Evolutionary conservation across 2,797 vertebrate genomes (phyloP).

Genomic region (Spinibarbus caldwelli): DNA sequence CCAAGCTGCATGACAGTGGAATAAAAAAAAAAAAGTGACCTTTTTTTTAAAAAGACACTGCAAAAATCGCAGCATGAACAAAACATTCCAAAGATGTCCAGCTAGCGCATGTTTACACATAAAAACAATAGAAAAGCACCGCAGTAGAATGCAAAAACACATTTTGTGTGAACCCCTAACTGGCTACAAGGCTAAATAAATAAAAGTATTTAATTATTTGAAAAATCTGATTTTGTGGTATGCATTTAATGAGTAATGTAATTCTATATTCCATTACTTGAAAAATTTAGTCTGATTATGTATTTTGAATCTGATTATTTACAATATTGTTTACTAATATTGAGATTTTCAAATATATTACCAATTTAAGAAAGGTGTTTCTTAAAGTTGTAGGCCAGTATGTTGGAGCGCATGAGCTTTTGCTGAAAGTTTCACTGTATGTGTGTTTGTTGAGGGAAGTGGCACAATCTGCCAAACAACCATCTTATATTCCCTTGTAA

Average conservation of each 20-base stretch:
- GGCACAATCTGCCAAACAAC: not conserved
- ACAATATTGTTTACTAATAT: not conserved
- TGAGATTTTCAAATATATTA: not conserved
- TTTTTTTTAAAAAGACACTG: no score
- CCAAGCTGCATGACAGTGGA: not conserved
- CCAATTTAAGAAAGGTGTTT: not conserved
- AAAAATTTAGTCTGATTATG: not conserved
- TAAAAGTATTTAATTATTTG: not conserved
- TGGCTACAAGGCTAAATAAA: not conserved
- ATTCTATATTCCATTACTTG: not conserved
- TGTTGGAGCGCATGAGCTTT: not conserved
- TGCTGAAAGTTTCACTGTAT: not conserved
- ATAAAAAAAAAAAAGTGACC: not conserved
- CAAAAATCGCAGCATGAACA: not conserved
- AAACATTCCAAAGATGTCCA: not conserved
- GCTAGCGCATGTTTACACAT: not conserved
- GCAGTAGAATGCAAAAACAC: not conserved
- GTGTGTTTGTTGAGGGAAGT: not conserved
- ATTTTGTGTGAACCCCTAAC: not conserved
- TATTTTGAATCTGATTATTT: not conserved
- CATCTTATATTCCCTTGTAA: not conserved
- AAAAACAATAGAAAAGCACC: not conserved
- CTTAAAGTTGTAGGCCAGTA: not conserved
- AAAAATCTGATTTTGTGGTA: not conserved
- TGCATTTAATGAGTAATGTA: not conserved